Conservation (phyloP, 2,113 vertebrate species). For the Muscicapa adusta region DNA sequence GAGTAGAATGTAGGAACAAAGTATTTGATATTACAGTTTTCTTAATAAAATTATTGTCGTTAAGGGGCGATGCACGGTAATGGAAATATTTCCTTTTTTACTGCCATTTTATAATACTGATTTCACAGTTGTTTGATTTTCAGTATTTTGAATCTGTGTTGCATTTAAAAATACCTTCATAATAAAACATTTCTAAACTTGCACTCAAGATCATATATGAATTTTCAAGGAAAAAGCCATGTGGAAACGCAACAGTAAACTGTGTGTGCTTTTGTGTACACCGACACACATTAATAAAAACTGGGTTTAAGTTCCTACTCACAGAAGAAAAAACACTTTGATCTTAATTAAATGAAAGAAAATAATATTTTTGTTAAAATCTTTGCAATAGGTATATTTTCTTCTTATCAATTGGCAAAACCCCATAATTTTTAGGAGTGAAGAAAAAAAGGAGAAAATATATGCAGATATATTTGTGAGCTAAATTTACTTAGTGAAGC, state of each 20-base stretch:
- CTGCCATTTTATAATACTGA: neutral
- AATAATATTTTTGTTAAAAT: neutral
- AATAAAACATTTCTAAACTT: neutral
- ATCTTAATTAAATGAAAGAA: neutral
- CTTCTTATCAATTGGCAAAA: neutral
- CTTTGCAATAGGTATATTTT: neutral
- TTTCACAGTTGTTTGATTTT: neutral
- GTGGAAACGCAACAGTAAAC: neutral
- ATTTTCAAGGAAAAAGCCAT: neutral
- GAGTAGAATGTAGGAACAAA: neutral
- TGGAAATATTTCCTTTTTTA: neutral
- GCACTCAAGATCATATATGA: neutral
- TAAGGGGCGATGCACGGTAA: neutral
- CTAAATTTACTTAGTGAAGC: neutral
- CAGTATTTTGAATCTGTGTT: neutral
- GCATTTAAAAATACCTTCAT: neutral
- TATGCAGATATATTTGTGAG: neutral
- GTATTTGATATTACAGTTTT: neutral
- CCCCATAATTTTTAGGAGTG: neutral
- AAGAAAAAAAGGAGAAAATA: neutral
- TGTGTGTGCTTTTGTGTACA: neutral
- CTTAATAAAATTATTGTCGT: neutral
- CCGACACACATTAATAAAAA: neutral
- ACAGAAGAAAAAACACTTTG: neutral
- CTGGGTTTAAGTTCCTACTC: neutral